Conservation (phyloP, 1,140 invertebrate species). For the Antheraea mylitta region DNA sequence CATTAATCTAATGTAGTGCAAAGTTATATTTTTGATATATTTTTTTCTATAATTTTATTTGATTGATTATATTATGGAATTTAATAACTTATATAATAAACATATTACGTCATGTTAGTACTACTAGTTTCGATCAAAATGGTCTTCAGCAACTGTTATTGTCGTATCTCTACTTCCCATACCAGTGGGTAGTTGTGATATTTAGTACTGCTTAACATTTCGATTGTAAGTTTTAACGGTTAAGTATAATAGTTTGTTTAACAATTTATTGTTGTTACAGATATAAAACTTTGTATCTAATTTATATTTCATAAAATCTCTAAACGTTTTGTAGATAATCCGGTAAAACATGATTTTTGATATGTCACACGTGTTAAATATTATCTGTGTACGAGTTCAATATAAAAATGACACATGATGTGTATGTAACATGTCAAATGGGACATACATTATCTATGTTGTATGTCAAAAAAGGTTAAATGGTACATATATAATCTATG, state of each 20-base stretch:
- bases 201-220: constrained; percentile 37
- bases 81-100: not conserved
- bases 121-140: not conserved
- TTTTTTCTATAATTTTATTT: not conserved
- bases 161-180: constrained; percentile 21
- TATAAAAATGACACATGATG: too few species aligned
- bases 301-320: constrained; percentile 32
- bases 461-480: too few species aligned
- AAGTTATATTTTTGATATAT: not conserved
- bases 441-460: too few species aligned
- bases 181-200: constrained; percentile 24
- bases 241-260: constrained; percentile 39
- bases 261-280: constrained; percentile 39
- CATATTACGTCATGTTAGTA: not conserved
- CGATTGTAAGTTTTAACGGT: constrained; percentile 33
- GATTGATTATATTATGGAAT: not conserved
- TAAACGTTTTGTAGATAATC: constrained; percentile 10
- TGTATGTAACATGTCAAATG: too few species aligned
- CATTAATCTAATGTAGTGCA: too few species aligned
- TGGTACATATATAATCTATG: too few species aligned
- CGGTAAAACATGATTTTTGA: too few species aligned
- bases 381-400: too few species aligned
- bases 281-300: constrained; percentile 38
- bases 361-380: too few species aligned
- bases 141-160: not conserved